Evolutionary conservation across 1,140 invertebrate genomes (phyloP), one percentile per base, ranked within the genome.

Genomic region (Aphelinus certus): DNA sequence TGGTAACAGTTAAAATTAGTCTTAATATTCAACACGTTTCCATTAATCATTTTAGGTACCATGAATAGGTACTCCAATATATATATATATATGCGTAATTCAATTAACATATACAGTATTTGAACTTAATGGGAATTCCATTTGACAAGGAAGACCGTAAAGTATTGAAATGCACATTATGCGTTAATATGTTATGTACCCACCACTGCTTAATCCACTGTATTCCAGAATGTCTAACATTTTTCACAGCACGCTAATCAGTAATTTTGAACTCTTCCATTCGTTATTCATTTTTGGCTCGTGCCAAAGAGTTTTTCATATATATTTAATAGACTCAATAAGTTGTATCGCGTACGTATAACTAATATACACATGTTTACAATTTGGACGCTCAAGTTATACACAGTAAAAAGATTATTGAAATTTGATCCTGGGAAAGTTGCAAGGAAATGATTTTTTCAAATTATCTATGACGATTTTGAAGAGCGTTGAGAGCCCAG

Each of bases 141-240:
- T 80, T 82, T 73, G 73, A 75, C 61, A 75, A 82, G 84, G 84
- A 86, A 86, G 84, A 86, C 83, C 77, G 68, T 79, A 84, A 85
- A 84, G 81, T 78, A 83, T 83, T 77, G 76, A 73, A 84, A 84
- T 78, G 48, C 55, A 73, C 75, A 78, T 77, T 80, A 70, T 78
- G 76, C 63, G 62, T 80, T 62, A 77, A 76, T 73, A 53, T 77
- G 73, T 72, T 26, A 26, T 26, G 26, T 26, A 26, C 26, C 26
- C 26, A 26, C 26, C 26, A 26, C 26, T 26, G 26, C 26, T 26
- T 26, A 26, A 26, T 26, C 26, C 26, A 26, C 26, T 26, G 26
- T 26, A 26, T 26, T 26, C 26, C 26, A 26, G 26, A 26, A 26
- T 53, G 51, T 53, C 9, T 4, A 6, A 6, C 51, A 53, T 53